Evolutionary conservation across 2,888 invertebrate species (phyloP).

Genomic region (Campoplex nolae): DNA sequence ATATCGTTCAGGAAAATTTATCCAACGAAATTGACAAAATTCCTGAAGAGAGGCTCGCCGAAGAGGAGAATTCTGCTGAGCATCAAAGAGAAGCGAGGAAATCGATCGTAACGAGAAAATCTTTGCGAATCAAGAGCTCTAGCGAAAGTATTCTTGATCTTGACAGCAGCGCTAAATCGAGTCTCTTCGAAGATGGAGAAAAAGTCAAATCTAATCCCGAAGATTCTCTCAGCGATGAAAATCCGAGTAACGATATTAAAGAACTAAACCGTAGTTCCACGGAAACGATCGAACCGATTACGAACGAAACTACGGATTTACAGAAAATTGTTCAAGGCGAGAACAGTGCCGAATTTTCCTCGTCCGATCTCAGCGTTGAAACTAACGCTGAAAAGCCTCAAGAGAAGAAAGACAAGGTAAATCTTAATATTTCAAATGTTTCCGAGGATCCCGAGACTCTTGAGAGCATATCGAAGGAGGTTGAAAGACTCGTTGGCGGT

Average conservation of each 20-base stretch:
- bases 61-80: background rate
- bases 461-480: constrained; percentile 80
- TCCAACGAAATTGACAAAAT: constrained; percentile 23
- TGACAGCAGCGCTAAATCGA: constrained; percentile 39
- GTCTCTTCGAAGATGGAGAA: constrained; percentile 28
- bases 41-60: background rate
- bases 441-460: constrained; percentile 79
- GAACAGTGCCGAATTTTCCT: constrained; percentile 37
- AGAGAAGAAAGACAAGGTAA: constrained; percentile 35
- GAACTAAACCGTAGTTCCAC: constrained; percentile 30
- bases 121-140: constrained; percentile 53
- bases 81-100: constrained; percentile 53
- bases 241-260: constrained; percentile 42
- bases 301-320: background rate
- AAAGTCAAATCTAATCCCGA: background rate
- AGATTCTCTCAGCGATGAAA: constrained; percentile 18
- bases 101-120: constrained; percentile 59
- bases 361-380: background rate
- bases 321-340: constrained; percentile 36
- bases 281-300: background rate
- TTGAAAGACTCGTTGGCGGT: constrained; percentile 78
- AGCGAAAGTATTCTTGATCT: constrained; percentile 43
- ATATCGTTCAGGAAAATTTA: constrained; percentile 52
- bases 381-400: constrained; percentile 14
- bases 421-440: constrained; percentile 43